These are phyloP conservation scores for Baronia brevicornis DNA, from an alignment of 2,888 invertebrate genomes.

Conservation along the genomic window DNA sequence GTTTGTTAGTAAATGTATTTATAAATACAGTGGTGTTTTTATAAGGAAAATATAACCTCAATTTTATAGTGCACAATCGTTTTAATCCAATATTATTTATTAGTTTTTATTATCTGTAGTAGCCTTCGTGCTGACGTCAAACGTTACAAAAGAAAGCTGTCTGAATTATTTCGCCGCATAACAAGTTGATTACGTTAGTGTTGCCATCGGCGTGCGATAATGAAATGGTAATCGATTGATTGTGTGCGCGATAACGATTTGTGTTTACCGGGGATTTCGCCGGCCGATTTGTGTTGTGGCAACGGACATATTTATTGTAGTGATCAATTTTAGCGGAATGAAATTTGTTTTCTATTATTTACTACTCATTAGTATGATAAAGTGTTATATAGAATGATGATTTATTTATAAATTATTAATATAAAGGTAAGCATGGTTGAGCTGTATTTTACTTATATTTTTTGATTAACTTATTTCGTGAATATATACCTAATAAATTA, in stretches of 20 bases:
- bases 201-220: conserved; percentile 31
- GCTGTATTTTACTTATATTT: no score
- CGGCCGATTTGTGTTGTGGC: conserved; percentile 17
- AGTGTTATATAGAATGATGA: no score
- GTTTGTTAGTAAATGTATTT: no score
- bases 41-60: no score
- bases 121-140: conserved; percentile 26
- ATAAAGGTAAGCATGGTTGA: no score
- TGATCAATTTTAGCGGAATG: conserved; percentile 15
- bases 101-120: conserved; percentile 23
- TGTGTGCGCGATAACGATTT: conserved; percentile 21
- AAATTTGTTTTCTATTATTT: conserved; percentile 13
- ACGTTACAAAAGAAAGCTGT: conserved; percentile 21
- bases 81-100: no score
- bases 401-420: no score
- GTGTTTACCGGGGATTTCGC: conserved; percentile 18
- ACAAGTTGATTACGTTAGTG: conserved; percentile 41
- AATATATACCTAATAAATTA: no score
- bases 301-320: conserved; percentile 11
- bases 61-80: no score
- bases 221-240: conserved; percentile 40
- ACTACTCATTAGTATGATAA: conserved; percentile 12
- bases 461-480: no score
- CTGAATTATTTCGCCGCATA: conserved; percentile 36
- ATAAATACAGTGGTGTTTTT: no score